Evolutionary conservation across 2,888 invertebrate species (phyloP), one percentile per base, ranked within the genome.

Genomic region (Alentia gelatinosa): DNA sequence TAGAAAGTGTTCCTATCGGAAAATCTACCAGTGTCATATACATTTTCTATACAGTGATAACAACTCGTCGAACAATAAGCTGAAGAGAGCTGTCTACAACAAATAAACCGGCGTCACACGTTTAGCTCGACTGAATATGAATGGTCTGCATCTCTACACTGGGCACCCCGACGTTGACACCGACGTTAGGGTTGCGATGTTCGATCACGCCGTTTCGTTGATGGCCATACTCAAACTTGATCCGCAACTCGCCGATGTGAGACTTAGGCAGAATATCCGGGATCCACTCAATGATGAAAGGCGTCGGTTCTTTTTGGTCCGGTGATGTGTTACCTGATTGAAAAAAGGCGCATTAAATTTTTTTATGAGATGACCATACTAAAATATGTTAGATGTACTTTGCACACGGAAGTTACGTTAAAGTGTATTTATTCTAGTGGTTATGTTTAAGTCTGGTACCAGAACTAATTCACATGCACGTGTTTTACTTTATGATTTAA

Each of bases 251-350:
- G 9, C 98, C 98, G 92, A 98, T 97, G 93, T 97, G 97, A 50
- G 97, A 97, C 92, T 97, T 96, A 7, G 97, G 97, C 89, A 97
- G 96, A 90, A 98, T 97, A 94, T 97, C 97, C 0, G 98, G 98
- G 91, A 97, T 97, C 98, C 98, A 98, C 95, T 98, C 97, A 75
- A 98, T 97, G 40, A 97, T 96, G 94, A 98, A 97, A 30, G 97
- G 97, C 90, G 97, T 97, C 92, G 97, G 97, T 88, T 97, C 97
- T 91, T 97, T 96, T 94, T 97, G 97, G 93, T 97, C 97, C 50
- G 96, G 96, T 39, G 96, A 96, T 47, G 96, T 97, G 93, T 96
- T 96, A 88, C 97, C 97, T 97, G 94, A 9, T 9, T 47, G 19
- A 47, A 74, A 33, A 4, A 26, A 91, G 89, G 33, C 47, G n/a